Evolutionary conservation across 2,888 invertebrate species (phyloP), one percentile per base, ranked within the genome.

Genomic region (Linnaemya tessellans): DNA sequence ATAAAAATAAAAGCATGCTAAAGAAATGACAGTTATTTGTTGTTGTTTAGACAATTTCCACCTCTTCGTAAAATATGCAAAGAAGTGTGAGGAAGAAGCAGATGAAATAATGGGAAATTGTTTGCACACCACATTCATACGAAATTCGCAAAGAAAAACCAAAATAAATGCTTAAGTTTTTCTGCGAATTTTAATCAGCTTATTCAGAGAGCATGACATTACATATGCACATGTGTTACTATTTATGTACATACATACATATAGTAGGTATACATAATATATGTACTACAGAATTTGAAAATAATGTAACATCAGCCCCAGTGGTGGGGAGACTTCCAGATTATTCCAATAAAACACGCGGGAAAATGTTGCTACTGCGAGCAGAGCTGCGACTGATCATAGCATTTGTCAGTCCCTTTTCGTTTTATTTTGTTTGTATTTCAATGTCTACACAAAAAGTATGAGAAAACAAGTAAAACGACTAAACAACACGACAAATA

Each of bases 341-440:
- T 60, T 73, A 56, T 80, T 80, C 73, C 64, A 77, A 83, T 46
- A 73, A 80, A 83, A 83, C 80, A 86, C 79, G 84, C 84, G 84
- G 84, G 84, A 84, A 84, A 75, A 51, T 73, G 35, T 7, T 41
- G 38, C 10, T 8, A 22, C 46, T 22, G 49, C 5, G 5, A 18
- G 70, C 81, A 81, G 84, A 54, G 74, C 68, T 51, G 78, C 38
- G 8, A 64, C 84, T 30, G 25, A 67, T 73, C 70, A 43, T 35
- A 54, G 41, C 22, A 11, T 65, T 43, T 54, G 22, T n/a, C 49
- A 38, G 9, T 41, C 49, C 15, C 25, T 67, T 68, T 81, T 84
- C 73, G 73, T 58, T 68, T 73, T 80, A 64, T 11, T 64, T 67
- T 73, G 49, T 84, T 84, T 80, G 64, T 67, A 25, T 80, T 81